These are phyloP conservation scores for Cosmia trapezina DNA, from an alignment of 2,888 invertebrate species.

Conservation along the genomic window DNA sequence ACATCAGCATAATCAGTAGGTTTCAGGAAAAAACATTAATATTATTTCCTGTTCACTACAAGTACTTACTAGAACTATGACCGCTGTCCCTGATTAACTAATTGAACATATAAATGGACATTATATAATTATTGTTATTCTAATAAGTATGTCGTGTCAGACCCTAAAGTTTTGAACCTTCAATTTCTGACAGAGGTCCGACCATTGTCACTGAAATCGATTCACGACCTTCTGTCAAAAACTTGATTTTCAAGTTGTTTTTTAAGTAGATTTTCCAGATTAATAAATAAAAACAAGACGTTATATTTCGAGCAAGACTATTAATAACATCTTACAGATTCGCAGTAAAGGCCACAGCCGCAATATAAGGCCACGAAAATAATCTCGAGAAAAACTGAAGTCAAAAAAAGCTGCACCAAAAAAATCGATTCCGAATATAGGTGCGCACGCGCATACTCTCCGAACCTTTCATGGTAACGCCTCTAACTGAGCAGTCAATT, in stretches of 20 bases:
- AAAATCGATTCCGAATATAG: conserved; percentile 61
- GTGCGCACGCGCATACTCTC: conserved; percentile 14
- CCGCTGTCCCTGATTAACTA: conserved; percentile 44
- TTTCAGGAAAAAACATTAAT: conserved; percentile 61
- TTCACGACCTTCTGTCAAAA: background rate
- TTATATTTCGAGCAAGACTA: conserved; percentile 1
- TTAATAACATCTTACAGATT: conserved; percentile 19
- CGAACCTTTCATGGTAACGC: conserved; percentile 63
- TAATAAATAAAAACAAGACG: background rate
- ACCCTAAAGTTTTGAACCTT: conserved; percentile 22
- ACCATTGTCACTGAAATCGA: conserved; percentile 28
- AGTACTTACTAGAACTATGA: conserved; percentile 42
- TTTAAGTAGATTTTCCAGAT: background rate
- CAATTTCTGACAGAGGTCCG: conserved; percentile 16
- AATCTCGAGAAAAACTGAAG: conserved; percentile 40
- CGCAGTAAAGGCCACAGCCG: conserved; percentile 35
- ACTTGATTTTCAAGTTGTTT: background rate
- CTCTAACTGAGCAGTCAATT: conserved; percentile 51
- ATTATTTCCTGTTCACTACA: conserved; percentile 46
- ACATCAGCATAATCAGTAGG: conserved; percentile 47
- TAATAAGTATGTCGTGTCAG: conserved; percentile 33
- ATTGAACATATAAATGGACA: conserved; percentile 35
- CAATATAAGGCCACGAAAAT: conserved; percentile 37
- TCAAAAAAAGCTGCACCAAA: conserved; percentile 54
- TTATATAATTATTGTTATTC: conserved; percentile 54